phyloP scores from a whole-genome alignment of 1,140 invertebrate species.

The Batillaria attramentaria region DNA sequence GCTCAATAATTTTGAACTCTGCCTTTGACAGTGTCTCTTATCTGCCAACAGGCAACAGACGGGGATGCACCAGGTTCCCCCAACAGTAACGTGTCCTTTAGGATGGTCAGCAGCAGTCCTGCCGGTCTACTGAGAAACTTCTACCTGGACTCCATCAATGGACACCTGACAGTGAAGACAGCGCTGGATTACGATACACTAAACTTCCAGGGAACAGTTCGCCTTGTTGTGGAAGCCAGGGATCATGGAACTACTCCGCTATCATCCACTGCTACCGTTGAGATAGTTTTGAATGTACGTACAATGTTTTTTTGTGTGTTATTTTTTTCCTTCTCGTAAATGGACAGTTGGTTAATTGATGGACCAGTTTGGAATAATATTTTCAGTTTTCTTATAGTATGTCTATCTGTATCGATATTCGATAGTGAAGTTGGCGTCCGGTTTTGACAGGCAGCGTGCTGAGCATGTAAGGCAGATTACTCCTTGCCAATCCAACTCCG shows the following conservation, averaged over 20 bases:
- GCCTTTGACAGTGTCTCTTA: too few relatives aligned
- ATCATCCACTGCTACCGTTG: neutral
- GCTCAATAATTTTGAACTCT: constrained; percentile 75
- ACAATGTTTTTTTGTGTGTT: neutral
- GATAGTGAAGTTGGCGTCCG: neutral
- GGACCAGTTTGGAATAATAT: neutral
- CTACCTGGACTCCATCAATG: neutral
- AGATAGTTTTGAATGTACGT: constrained; percentile 2
- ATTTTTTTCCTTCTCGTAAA: neutral
- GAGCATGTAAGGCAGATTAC: too few relatives aligned
- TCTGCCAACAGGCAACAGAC: constrained; percentile 44
- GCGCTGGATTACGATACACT: constrained; percentile 12
- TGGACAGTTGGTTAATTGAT: neutral
- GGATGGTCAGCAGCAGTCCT: constrained; percentile 23
- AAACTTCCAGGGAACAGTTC: neutral
- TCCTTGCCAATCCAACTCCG: too few relatives aligned
- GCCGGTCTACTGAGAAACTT: constrained; percentile 34
- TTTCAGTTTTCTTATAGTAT: neutral
- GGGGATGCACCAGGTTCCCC: constrained; percentile 42
- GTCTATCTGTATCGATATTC: neutral
- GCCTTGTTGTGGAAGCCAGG: constrained; percentile 4
- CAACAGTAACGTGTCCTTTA: constrained; percentile 44
- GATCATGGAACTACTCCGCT: neutral
- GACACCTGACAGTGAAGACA: neutral
- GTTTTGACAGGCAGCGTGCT: neutral